These are phyloP conservation scores for Drosophila helvetica DNA, from an alignment of 2,888 invertebrate species.

Conservation along the genomic window DNA sequence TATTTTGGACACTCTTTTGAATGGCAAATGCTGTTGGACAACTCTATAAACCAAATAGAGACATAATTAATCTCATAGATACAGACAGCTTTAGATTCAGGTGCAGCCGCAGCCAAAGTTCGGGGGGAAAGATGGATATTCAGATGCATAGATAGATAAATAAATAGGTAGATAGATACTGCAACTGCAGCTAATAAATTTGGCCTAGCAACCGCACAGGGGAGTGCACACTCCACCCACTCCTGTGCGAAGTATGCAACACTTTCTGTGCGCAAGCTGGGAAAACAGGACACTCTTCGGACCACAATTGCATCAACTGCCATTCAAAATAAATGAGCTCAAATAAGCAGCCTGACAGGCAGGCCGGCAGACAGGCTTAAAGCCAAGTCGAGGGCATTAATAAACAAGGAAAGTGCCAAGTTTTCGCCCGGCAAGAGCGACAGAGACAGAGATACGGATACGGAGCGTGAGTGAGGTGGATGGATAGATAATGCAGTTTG, in stretches of 20 bases:
- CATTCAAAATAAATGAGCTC: constrained; percentile 81
- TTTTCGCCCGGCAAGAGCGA: constrained; percentile 41
- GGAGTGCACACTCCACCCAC: background rate
- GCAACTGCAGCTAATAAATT: constrained; percentile 78
- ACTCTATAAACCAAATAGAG: constrained; percentile 45
- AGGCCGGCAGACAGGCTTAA: constrained; percentile 37
- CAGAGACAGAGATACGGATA: background rate
- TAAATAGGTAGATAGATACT: background rate
- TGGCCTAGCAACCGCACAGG: constrained; percentile 45
- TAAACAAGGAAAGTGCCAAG: constrained; percentile 73
- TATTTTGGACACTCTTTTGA: constrained; percentile 34
- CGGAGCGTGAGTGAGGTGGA: background rate
- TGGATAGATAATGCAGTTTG: background rate
- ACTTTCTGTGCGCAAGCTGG: constrained; percentile 43
- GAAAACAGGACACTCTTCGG: constrained; percentile 32
- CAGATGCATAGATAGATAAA: background rate
- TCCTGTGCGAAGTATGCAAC: background rate
- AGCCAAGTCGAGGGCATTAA: constrained; percentile 40
- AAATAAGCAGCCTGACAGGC: constrained; percentile 67
- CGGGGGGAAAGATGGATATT: background rate
- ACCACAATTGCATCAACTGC: constrained; percentile 72
- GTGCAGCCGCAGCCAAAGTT: constrained; percentile 43
- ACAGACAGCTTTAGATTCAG: constrained; percentile 40
- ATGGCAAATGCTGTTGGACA: constrained; percentile 38
- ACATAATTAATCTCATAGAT: constrained; percentile 44